A percentile compares a stretch with the other conserved stretches of the same genome.
Evolutionary conservation across 2,797 vertebrate species (phyloP).

Genomic region (Microchirus variegatus): DNA sequence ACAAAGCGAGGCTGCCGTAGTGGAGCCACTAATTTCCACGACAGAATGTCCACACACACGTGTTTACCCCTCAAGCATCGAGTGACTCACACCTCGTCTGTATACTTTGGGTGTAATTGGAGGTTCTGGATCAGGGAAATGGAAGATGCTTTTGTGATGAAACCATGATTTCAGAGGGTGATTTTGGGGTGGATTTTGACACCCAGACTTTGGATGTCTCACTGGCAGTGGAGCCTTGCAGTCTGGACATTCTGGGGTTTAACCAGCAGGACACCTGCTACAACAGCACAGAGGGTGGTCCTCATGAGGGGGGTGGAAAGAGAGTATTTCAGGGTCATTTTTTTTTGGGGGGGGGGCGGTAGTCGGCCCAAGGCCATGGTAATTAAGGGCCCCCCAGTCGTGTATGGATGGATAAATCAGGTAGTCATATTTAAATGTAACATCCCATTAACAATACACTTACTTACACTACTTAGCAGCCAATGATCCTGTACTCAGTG

Average conservation of each 20-base stretch:
- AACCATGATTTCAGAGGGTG: too few relatives aligned
- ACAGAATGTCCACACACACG: too few relatives aligned
- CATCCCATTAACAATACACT: too few relatives aligned
- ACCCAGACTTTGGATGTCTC: too few relatives aligned
- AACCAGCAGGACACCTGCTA: conserved; percentile 67
- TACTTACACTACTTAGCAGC: too few relatives aligned
- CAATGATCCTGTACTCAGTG: too few relatives aligned
- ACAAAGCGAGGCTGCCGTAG: background rate
- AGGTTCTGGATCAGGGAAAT: conserved; percentile 7
- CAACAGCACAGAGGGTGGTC: conserved; percentile 45
- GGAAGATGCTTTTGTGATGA: too few relatives aligned
- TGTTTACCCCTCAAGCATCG: conserved; percentile 3
- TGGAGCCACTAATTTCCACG: background rate
- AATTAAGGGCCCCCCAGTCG: too few relatives aligned
- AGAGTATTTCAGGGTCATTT: conserved; percentile 48
- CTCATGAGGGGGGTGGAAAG: conserved; percentile 53
- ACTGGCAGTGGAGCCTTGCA: conserved; percentile 9
- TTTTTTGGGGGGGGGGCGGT: conserved; percentile 9
- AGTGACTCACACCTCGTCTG: conserved; percentile 5
- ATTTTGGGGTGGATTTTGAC: too few relatives aligned
- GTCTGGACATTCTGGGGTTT: conserved; percentile 28
- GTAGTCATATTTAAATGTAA: too few relatives aligned
- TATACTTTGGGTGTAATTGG: background rate
- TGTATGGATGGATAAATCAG: too few relatives aligned
- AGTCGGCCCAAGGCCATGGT: too few relatives aligned